Conservation (phyloP, 2,888 invertebrate species). For the Flabesymbios commensalis region DNA sequence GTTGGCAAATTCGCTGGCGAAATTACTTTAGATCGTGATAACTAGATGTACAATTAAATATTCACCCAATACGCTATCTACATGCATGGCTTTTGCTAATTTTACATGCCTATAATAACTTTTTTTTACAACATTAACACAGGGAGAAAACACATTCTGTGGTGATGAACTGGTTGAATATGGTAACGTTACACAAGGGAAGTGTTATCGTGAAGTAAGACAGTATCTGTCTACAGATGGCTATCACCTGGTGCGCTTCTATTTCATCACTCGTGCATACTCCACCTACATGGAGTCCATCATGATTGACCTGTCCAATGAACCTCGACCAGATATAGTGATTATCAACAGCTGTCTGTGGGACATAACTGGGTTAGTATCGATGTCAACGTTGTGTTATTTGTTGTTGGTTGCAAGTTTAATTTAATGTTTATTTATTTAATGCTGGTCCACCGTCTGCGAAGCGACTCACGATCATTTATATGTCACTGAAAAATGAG, state of each 20-base stretch:
- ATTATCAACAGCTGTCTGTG: conserved; percentile 65
- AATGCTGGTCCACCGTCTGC: too few relatives aligned
- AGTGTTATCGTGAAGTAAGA: conserved; percentile 52
- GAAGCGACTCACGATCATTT: too few relatives aligned
- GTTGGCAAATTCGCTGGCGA: too few relatives aligned
- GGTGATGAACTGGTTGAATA: not conserved
- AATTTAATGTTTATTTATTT: too few relatives aligned
- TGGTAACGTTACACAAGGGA: not conserved
- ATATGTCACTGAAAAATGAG: too few relatives aligned
- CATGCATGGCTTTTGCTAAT: too few relatives aligned
- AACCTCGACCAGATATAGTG: conserved; percentile 64
- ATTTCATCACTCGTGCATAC: conserved; percentile 63
- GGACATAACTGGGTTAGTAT: conserved; percentile 60
- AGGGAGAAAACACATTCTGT: not conserved
- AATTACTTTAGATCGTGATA: too few relatives aligned
- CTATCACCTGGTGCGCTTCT: conserved; percentile 50
- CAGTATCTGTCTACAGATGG: conserved; percentile 51
- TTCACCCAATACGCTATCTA: too few relatives aligned
- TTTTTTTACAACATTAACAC: not conserved
- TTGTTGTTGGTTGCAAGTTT: too few relatives aligned
- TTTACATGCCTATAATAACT: too few relatives aligned
- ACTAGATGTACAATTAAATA: too few relatives aligned
- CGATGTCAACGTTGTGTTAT: not conserved
- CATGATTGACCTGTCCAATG: conserved; percentile 48
- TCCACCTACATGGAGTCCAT: conserved; percentile 57